These are phyloP conservation scores for Drosophila neoperkinsi DNA, from an alignment of 2,888 invertebrate genomes.

Conservation along the genomic window DNA sequence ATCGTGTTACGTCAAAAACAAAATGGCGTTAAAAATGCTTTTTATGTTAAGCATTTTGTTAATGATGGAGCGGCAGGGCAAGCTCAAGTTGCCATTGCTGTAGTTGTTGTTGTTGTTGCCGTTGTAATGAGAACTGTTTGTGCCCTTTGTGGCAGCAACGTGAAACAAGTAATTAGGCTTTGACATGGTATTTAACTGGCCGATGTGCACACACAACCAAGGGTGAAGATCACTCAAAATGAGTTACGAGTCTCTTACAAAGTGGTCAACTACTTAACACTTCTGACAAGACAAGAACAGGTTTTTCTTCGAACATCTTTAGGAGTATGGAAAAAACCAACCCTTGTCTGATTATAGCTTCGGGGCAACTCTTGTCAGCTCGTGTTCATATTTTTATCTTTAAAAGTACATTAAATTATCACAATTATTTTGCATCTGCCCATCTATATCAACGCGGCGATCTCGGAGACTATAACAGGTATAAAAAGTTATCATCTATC, in stretches of 20 bases:
- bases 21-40: slow-evolving; percentile 74
- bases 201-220: background rate
- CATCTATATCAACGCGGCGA: background rate
- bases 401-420: background rate
- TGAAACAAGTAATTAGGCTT: slow-evolving; percentile 41
- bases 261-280: background rate
- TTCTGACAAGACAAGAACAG: background rate
- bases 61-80: slow-evolving; percentile 55
- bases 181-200: slow-evolving; percentile 36
- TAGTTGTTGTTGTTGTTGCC: slow-evolving; percentile 12
- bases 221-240: background rate
- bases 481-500: background rate
- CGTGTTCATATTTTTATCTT: background rate
- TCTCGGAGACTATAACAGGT: background rate
- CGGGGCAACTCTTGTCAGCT: background rate
- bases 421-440: background rate
- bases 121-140: slow-evolving; percentile 33
- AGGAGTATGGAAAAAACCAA: background rate
- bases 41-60: slow-evolving; percentile 75
- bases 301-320: background rate
- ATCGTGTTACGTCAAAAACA: slow-evolving; percentile 25
- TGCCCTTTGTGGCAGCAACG: slow-evolving; percentile 21
- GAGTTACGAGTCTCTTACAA: background rate
- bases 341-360: background rate
- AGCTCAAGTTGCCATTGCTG: slow-evolving; percentile 1